Base-by-base conservation (phyloP, 2,797 vertebrate species). In the Microctenopoma lineatum region DNA sequence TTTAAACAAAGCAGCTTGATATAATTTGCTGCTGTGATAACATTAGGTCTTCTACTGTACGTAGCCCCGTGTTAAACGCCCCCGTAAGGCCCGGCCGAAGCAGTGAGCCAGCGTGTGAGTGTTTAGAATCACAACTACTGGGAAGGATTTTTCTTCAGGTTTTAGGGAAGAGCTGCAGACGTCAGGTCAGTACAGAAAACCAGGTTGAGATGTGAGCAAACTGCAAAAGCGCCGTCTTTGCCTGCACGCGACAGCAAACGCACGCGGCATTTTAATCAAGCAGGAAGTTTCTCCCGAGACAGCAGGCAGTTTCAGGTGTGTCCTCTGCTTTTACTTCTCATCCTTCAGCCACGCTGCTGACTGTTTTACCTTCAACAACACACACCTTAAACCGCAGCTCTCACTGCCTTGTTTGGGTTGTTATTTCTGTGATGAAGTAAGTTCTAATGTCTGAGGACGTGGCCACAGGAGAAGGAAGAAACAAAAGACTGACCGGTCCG, bases 171-270 rank as follows among this genome's bases (percentile, higher is more conserved):
- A 55, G 39, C 21, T 1, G 2, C 8, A 55, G 46, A 48, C 15
- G 11, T 47, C 25, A 16, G 32, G 29, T 15, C 16, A n/a, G 38
- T 15, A 41, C 10, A 58, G 6, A 7, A 25, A 26, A 57, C 15
- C 47, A 50, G 7, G 18, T 26, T 57, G 27, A 51, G 41, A 70
- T 50, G 46, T 76, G 69, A 70, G n/a, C 47, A 67, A 60, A 78
- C 59, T 64, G 42, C 38, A 4, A 25, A 44, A 64, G 39, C 34
- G 10, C 50, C 16, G 39, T 13, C 46, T 73, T 59, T 70, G 64
- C 75, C 60, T 63, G 58, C 34, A 39, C 34, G n/a, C 54, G 59
- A 51, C 25, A 46, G n/a, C 25, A 34, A 34, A 54, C 1, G 1
- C 21, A 50, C 44, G 65, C 25, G 11, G 53, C 42, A 56, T 70